phyloP scores from a whole-genome alignment of 1,140 invertebrate genomes.

The Bombus fervidus region DNA sequence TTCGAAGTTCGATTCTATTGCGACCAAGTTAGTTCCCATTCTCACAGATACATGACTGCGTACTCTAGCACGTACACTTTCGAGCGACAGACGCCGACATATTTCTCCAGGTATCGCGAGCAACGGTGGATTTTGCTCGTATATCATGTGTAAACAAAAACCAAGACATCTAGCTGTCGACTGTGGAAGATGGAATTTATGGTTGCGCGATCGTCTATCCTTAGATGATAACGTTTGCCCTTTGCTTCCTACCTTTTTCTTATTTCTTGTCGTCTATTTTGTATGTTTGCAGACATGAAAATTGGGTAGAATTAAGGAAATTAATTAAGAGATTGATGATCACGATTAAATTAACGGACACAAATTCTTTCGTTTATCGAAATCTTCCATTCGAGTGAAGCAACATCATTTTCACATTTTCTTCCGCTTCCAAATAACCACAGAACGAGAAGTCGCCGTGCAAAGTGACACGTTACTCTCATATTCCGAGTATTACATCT shows the following conservation, averaged over 20 bases:
- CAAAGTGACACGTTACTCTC: not conserved
- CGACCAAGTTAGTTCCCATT: conserved; percentile 1
- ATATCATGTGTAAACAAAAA: conserved; percentile 42
- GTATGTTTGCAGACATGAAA: not conserved
- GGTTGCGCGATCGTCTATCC: conserved; percentile 8
- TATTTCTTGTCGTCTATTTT: not conserved
- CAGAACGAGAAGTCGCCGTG: not conserved
- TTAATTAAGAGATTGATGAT: no score
- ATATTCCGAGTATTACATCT: not conserved
- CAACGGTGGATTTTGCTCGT: conserved; percentile 25
- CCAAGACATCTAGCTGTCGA: conserved; percentile 17
- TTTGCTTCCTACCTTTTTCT: not conserved
- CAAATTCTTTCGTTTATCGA: not conserved
- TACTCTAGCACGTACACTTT: not conserved
- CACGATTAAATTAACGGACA: not conserved
- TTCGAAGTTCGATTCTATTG: not conserved
- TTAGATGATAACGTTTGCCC: conserved; percentile 21
- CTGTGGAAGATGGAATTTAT: conserved; percentile 36
- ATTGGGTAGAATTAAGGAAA: not conserved
- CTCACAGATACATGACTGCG: not conserved
- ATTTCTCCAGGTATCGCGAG: conserved; percentile 27
- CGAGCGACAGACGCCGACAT: conserved; percentile 9
- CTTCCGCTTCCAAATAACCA: not conserved
- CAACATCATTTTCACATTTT: no score
- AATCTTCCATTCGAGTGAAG: not conserved